Conservation (phyloP, 2,888 invertebrate genomes). For the Dermolepida albohirtum region DNA sequence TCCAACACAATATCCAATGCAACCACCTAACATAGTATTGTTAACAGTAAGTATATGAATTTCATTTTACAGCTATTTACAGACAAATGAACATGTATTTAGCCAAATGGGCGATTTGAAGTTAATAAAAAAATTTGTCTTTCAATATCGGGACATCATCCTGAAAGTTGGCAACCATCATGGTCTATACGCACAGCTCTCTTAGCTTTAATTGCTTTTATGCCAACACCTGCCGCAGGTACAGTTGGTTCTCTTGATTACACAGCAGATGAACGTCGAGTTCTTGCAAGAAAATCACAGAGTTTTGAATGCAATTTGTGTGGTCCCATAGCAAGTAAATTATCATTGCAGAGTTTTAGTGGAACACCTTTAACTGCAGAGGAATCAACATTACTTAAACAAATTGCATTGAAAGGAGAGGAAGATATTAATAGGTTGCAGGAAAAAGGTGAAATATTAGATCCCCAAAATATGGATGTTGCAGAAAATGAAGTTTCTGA, state of each 20-base stretch:
- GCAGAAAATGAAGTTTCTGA: conserved; percentile 12
- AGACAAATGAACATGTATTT: conserved; percentile 43
- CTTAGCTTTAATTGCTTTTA: conserved; percentile 92
- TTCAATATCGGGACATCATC: conserved; percentile 95
- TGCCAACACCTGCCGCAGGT: conserved; percentile 91
- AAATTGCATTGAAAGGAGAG: conserved; percentile 68
- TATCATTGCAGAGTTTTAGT: conserved; percentile 56
- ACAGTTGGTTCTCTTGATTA: conserved; percentile 94
- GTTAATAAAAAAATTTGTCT: conserved; percentile 94
- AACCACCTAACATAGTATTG: conserved; percentile 94
- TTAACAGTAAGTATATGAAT: conserved; percentile 75
- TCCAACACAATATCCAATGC: conserved; percentile 97
- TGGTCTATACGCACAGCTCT: conserved; percentile 96
- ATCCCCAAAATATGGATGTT: conserved; percentile 50
- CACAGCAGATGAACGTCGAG: conserved; percentile 83
- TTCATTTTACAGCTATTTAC: background rate
- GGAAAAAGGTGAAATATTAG: conserved; percentile 54
- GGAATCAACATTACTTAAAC: conserved; percentile 68
- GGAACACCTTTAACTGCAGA: conserved; percentile 66
- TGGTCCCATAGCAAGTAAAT: conserved; percentile 70
- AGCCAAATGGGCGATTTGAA: conserved; percentile 96
- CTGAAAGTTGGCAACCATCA: conserved; percentile 98
- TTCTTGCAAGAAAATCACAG: conserved; percentile 79
- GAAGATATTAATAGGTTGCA: conserved; percentile 58
- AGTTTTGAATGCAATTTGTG: conserved; percentile 75